These are phyloP conservation scores for Isurus oxyrinchus DNA, from an alignment of 2,113 vertebrate species.

Conservation along the genomic window DNA sequence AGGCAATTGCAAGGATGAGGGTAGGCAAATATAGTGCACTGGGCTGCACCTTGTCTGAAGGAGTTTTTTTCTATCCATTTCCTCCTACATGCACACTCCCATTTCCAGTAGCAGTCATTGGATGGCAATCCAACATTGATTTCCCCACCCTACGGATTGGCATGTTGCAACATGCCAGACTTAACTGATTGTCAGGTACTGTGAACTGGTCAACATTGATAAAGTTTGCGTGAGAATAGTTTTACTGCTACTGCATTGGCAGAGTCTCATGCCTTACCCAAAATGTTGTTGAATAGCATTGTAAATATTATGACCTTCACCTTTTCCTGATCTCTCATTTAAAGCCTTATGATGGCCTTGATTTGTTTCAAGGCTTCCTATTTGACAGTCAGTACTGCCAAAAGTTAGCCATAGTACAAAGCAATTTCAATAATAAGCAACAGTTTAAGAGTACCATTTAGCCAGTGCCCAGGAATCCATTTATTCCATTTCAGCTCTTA, in stretches of 20 bases:
- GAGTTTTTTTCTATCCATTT: background rate
- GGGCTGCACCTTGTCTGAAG: background rate
- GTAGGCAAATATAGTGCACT: background rate
- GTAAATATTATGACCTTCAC: background rate
- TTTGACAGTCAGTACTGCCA: background rate
- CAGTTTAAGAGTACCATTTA: too few species aligned
- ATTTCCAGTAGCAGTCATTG: background rate
- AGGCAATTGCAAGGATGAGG: background rate
- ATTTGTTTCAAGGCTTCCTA: background rate
- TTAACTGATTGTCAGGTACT: background rate
- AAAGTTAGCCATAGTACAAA: background rate
- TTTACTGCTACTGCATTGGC: background rate
- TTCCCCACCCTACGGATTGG: too few species aligned
- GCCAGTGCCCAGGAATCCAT: background rate
- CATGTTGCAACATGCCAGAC: background rate
- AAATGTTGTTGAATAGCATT: background rate
- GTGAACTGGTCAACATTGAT: background rate
- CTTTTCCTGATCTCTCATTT: background rate
- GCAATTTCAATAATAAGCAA: background rate
- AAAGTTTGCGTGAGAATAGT: background rate
- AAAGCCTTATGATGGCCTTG: background rate
- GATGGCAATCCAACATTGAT: background rate
- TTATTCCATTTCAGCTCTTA: too few species aligned
- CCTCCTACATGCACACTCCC: too few species aligned
- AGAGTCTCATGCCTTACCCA: background rate